Base-by-base conservation (phyloP, 1,140 invertebrate species). In the Pachyrhynchus sulphureomaculatus region DNA sequence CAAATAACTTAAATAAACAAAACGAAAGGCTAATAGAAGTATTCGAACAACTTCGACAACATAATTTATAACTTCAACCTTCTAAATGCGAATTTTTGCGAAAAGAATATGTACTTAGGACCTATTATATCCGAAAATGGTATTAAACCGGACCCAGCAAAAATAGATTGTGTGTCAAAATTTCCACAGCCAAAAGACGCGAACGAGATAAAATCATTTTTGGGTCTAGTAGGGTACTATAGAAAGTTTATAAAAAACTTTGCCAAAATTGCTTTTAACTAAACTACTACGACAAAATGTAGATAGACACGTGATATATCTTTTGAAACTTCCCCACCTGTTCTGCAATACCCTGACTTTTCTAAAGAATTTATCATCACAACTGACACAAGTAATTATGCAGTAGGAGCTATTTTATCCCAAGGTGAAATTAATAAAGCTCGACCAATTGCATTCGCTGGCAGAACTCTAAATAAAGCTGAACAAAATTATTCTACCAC, bases 291-390 rank as follows among this genome's bases (percentile, higher is more conserved):
- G 29, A 48, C 49, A 58, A 33, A 34, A 49, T 23, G 52, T 42
- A 9, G 42, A 59, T 18, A 42, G 6, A 13, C 6, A 6, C 13
- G 18, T 20, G n/a, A n/a, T n/a, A n/a, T n/a, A n/a, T n/a, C n/a
- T 33, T 41, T 61, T 44, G 10, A 41, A 23, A 41, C 15, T 21
- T 29, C 29, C 3, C 61, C 65, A 42, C 66, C 66, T n/a, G 5
- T 66, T 15, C 26, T 66, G 13, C 45, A 42, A 34, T 58, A 65
- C 73, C 76, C n/a, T n/a, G n/a, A n/a, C n/a, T n/a, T n/a, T n/a
- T n/a, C n/a, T n/a, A n/a, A n/a, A n/a, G n/a, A n/a, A 53, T 77
- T 76, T 48, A 67, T 69, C 20, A 48, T 77, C 15, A 68, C 69
- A 8, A 75, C 73, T 9, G 77, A 79, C 42, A 76, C 75, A 2